A percentile compares a stretch with the other conserved stretches of the same genome.
These are phyloP conservation scores for Siphlonurus alternatus DNA, from an alignment of 2,888 invertebrate species.

Conservation along the genomic window DNA sequence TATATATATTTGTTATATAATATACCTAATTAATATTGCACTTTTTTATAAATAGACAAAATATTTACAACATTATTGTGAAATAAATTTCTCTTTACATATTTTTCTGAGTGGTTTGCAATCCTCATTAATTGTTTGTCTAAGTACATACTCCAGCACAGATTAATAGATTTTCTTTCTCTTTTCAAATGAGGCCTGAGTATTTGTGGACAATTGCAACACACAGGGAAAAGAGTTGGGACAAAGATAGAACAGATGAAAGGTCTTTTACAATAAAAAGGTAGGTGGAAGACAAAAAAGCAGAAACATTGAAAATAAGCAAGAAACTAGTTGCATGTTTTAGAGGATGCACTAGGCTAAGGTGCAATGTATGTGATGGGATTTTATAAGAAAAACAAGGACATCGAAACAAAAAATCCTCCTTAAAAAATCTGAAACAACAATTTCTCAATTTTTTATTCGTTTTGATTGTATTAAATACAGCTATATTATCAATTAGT, in stretches of 20 bases:
- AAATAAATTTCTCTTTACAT: not conserved
- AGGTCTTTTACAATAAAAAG: not conserved
- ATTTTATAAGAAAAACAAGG: not conserved
- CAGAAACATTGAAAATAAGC: not conserved
- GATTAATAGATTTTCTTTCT: not conserved
- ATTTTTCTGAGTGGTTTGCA: not conserved
- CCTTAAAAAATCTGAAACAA: no score
- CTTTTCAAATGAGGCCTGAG: not conserved
- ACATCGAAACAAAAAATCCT: not conserved
- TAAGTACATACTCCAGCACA: not conserved
- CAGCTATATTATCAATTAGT: not conserved
- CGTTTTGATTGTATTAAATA: no score
- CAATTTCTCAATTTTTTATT: no score
- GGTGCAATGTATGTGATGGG: not conserved
- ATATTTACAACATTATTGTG: not conserved
- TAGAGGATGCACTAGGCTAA: not conserved
- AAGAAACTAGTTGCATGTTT: not conserved
- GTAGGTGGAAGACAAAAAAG: not conserved
- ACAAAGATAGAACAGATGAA: not conserved
- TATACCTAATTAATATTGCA: not conserved
- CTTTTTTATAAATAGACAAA: not conserved
- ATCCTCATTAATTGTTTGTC: not conserved
- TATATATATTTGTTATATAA: not conserved
- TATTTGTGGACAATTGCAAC: not conserved
- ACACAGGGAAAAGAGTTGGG: not conserved